Conservation (phyloP, 2,113 vertebrate species). For the Oxygymnocypris stewartii region DNA sequence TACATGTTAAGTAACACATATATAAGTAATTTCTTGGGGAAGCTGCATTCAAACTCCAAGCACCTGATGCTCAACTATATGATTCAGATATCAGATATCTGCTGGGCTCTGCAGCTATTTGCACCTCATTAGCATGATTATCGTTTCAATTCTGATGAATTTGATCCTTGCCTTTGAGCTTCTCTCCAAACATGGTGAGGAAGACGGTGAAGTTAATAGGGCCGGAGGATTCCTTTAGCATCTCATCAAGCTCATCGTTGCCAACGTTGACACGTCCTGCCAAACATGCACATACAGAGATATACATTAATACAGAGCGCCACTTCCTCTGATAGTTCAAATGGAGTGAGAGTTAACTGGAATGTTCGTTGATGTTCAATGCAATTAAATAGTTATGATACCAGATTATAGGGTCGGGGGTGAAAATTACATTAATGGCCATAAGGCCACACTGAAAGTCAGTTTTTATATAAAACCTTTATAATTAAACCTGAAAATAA, state of each 20-base stretch:
- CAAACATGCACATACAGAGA: conserved; percentile 38
- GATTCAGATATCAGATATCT: not conserved
- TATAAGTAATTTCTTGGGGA: not conserved
- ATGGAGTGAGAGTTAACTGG: not conserved
- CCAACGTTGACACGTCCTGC: conserved; percentile 87
- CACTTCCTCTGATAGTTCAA: not conserved
- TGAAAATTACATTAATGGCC: not conserved
- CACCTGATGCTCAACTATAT: not conserved
- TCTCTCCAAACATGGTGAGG: conserved; percentile 89
- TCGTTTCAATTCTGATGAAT: conserved; percentile 24
- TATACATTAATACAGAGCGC: conserved; percentile 30
- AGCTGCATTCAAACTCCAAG: not conserved
- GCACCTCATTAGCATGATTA: conserved; percentile 31
- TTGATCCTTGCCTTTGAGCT: conserved; percentile 82
- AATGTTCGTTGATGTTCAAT: not conserved
- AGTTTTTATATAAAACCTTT: not conserved
- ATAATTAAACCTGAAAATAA: not conserved
- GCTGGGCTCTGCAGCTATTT: not conserved
- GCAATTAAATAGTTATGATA: not conserved
- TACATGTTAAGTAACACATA: not conserved
- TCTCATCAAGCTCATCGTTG: conserved; percentile 87
- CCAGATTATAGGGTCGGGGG: not conserved
- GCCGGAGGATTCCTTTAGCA: conserved; percentile 86
- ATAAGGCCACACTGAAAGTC: not conserved
- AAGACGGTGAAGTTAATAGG: conserved; percentile 91